These are phyloP conservation scores for Siniperca chuatsi DNA, from an alignment of 2,113 vertebrate species.

Conservation along the genomic window DNA sequence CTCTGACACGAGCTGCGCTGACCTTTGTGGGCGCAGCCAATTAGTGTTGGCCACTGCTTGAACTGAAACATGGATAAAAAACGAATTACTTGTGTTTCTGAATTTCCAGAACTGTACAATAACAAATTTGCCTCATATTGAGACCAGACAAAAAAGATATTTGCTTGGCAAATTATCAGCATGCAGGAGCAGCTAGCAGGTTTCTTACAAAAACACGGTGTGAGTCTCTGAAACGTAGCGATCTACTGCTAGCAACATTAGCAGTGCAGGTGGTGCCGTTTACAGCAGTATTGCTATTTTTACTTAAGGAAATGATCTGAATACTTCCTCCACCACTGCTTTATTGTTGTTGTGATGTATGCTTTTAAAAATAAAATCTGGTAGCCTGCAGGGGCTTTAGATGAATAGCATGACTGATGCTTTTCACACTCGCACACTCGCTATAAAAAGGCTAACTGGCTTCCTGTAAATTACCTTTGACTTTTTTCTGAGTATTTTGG, in stretches of 20 bases:
- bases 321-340: background rate
- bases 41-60: no score
- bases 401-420: constrained; percentile 6
- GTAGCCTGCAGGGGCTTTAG: background rate
- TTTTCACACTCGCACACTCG: background rate
- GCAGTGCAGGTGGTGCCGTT: no score
- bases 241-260: background rate
- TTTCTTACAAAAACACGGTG: no score
- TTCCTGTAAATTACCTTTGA: background rate
- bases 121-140: background rate
- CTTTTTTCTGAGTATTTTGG: background rate
- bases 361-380: background rate
- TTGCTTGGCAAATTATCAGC: no score
- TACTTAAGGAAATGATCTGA: background rate
- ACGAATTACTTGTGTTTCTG: no score
- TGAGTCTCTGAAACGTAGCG: no score
- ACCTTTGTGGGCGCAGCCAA: no score
- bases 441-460: background rate
- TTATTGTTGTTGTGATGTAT: background rate
- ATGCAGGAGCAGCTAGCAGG: no score
- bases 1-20: no score
- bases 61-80: background rate
- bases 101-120: background rate
- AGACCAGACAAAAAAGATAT: no score
- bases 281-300: background rate